A percentile compares a stretch with the other conserved stretches of the same genome.
Evolutionary conservation across 2,888 invertebrate genomes (phyloP).

Genomic region (Acronicta aceris): DNA sequence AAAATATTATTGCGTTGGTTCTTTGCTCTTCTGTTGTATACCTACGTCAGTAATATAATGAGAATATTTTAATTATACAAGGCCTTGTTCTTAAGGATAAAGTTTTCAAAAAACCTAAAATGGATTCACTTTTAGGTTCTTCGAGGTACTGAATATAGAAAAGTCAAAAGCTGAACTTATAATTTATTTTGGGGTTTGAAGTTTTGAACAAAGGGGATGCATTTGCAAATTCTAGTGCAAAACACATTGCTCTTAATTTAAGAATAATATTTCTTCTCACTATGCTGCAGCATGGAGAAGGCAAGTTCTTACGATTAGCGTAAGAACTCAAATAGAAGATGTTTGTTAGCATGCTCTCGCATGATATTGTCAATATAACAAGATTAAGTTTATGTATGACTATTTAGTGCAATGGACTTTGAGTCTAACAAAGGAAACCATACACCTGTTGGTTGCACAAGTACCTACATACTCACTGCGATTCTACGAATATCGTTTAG

Average conservation of each 20-base stretch:
- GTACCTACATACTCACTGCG: constrained; percentile 29
- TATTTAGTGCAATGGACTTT: constrained; percentile 41
- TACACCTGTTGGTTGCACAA: constrained; percentile 42
- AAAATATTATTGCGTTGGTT: constrained; percentile 29
- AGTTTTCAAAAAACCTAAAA: neutral
- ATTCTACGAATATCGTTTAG: constrained; percentile 55
- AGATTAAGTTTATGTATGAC: constrained; percentile 31
- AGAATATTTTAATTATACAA: neutral
- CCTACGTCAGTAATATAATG: neutral
- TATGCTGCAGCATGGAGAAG: no score
- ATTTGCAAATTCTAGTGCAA: no score
- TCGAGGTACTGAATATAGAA: no score
- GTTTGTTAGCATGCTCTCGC: no score
- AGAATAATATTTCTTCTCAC: no score
- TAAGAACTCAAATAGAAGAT: no score
- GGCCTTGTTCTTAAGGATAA: neutral
- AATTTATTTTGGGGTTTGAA: no score
- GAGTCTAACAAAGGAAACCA: constrained; percentile 45
- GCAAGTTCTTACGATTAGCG: no score
- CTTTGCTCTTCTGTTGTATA: constrained; percentile 15
- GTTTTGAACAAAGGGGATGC: no score
- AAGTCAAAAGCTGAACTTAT: no score
- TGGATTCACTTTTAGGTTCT: no score
- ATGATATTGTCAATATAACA: constrained; percentile 26
- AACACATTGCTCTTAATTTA: no score